Evolutionary conservation across 1,140 invertebrate species (phyloP), one percentile per base, ranked within the genome.

Genomic region (Onthophagus taurus): DNA sequence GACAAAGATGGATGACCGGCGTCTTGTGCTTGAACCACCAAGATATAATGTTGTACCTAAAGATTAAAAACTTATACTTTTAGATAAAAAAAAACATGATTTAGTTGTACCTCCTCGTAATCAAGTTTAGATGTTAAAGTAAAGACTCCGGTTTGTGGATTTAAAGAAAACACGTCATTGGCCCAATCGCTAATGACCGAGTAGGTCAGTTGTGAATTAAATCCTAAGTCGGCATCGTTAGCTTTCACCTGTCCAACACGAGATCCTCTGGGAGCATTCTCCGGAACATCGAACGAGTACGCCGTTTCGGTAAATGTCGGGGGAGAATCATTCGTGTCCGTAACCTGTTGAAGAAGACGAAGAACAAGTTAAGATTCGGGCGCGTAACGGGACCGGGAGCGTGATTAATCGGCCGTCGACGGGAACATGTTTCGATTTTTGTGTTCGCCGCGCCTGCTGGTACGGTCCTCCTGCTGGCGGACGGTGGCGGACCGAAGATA

Each of bases 281-380:
- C 92, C 0, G 79, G 73, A 12, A 97, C 80, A 58, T 91, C 89
- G 61, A 92, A 91, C 7, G 88, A 90, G 61, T 93, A 94, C 0
- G 83, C 83, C 34, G 67, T 73, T 52, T 85, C 82, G 37, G 79
- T 72, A 67, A 96, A 96, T n/a, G 76, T 68, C 1, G 93, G 93
- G 2, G 87, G 79, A 64, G 95, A 94, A 72, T 97, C 92, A 61
- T 97, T 97, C 4, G 85, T 85, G 61, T 96, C 91, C 0, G 77
- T 83, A 20, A 95, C 84, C 88, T 91, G 71, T 31, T 66, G 69
- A 26, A 57, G 44, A 50, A 54, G 52, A 31, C 21, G 33, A 38
- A 43, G 33, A 8, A 30, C 19, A n/a, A n/a, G n/a, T n/a, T 23
- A 39, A 21, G n/a, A 26, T 26, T 26, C 6, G 6, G n/a, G 24